Evolutionary conservation across 2,797 vertebrate genomes (phyloP).

Genomic region (Microhierax caerulescens): DNA sequence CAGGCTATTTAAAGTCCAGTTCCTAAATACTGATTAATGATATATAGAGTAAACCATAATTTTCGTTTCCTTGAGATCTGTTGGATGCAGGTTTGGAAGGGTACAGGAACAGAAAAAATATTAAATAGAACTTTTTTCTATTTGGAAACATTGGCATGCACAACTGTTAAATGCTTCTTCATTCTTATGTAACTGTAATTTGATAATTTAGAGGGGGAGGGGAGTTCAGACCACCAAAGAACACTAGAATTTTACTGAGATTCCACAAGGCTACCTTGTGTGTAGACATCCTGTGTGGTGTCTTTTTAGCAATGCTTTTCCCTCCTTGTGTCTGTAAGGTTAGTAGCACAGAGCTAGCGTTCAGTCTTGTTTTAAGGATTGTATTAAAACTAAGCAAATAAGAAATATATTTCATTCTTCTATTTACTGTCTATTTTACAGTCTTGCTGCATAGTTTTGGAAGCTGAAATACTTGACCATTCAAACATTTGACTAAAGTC

Average conservation of each 20-base stretch:
- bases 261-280: background rate
- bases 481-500: background rate
- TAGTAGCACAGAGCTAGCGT: background rate
- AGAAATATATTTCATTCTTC: background rate
- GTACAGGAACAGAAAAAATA: background rate
- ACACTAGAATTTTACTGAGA: background rate
- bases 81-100: background rate
- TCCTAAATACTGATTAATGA: background rate
- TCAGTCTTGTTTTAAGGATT: background rate
- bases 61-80: background rate
- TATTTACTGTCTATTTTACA: background rate
- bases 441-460: background rate
- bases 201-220: background rate
- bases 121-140: background rate
- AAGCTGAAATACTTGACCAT: background rate
- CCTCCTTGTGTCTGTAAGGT: background rate
- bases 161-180: background rate
- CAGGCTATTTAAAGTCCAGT: background rate
- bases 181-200: background rate
- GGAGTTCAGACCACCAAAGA: background rate
- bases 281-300: background rate
- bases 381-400: background rate
- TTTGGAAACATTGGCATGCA: background rate
- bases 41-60: background rate
- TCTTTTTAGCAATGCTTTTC: background rate